Conservation (phyloP, 1,140 invertebrate species). For the Bilobella aurantiaca region DNA sequence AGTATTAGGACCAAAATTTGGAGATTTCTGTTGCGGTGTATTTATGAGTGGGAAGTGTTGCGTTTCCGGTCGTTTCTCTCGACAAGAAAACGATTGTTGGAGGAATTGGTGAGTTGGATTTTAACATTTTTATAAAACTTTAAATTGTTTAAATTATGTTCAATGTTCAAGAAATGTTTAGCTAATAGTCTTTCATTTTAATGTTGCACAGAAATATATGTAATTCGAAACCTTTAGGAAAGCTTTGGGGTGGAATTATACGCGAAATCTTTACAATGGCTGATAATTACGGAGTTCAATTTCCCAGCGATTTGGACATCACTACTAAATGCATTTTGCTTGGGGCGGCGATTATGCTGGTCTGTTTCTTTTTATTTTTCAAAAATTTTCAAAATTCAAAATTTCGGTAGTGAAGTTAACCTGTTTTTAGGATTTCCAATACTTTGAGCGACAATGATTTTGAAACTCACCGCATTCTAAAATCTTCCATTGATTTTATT, state of each 20-base stretch:
- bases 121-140: background rate
- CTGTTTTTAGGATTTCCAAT: constrained; percentile 10
- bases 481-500: no score
- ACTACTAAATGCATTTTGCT: constrained; percentile 67
- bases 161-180: no score
- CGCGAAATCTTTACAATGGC: constrained; percentile 61
- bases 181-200: background rate
- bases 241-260: constrained; percentile 53
- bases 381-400: background rate
- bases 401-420: background rate
- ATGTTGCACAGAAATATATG: background rate
- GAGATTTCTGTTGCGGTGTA: constrained; percentile 3
- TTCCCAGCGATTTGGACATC: constrained; percentile 68
- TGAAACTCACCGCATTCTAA: no score
- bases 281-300: constrained; percentile 64
- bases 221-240: background rate
- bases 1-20: constrained; percentile 1
- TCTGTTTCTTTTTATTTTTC: background rate
- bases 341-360: constrained; percentile 44
- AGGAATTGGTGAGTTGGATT: background rate
- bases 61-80: constrained; percentile 4
- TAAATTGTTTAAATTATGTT: no score
- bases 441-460: background rate
- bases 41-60: constrained; percentile 11
- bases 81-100: constrained; percentile 9